These are phyloP conservation scores for Marcusenius ussheri DNA, from an alignment of 2,113 vertebrate genomes.

Conservation along the genomic window DNA sequence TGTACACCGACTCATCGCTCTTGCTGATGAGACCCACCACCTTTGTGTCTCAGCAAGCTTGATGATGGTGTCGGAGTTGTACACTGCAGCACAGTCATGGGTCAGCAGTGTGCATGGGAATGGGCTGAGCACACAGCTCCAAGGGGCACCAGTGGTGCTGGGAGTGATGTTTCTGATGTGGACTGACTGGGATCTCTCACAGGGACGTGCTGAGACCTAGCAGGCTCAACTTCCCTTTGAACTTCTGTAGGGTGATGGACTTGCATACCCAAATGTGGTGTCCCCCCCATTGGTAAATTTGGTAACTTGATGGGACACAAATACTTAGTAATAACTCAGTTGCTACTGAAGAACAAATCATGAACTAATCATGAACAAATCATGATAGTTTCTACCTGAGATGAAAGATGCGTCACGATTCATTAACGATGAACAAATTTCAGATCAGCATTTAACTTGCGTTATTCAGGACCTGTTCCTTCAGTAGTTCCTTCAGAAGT, in stretches of 20 bases:
- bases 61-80: neutral
- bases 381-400: no score
- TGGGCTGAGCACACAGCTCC: neutral
- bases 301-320: no score
- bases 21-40: neutral
- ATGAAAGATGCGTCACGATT: no score
- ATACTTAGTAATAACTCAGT: no score
- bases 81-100: neutral
- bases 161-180: neutral
- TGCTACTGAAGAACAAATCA: no score
- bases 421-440: no score
- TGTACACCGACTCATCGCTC: neutral
- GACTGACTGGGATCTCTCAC: neutral
- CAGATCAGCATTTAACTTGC: no score
- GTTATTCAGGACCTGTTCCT: no score
- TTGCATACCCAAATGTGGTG: no score
- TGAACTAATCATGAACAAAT: no score
- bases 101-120: neutral
- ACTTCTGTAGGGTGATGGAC: neutral
- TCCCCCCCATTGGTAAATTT: no score
- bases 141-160: neutral
- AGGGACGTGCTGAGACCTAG: neutral
- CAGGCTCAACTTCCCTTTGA: neutral
- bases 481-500: no score
- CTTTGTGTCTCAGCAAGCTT: neutral